phyloP scores from a whole-genome alignment of 1,140 invertebrate species.

The Drosophila sechellia region DNA sequence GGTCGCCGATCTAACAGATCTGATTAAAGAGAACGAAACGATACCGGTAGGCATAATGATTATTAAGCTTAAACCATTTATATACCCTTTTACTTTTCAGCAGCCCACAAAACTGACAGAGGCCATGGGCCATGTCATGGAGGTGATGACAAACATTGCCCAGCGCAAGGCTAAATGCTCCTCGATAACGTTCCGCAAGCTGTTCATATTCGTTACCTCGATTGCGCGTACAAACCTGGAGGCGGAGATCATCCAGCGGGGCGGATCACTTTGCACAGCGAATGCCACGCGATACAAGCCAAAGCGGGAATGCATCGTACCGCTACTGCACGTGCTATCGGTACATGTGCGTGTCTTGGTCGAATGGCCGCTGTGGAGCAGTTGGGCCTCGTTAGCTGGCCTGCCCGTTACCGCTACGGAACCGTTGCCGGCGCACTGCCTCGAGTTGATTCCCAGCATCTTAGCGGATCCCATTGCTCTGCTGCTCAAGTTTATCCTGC shows the following conservation, averaged over 20 bases:
- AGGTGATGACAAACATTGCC: slow-evolving; percentile 94
- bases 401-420: slow-evolving; percentile 75
- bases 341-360: slow-evolving; percentile 91
- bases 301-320: slow-evolving; percentile 95
- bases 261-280: slow-evolving; percentile 89
- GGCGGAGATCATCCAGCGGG: slow-evolving; percentile 94
- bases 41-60: slow-evolving; percentile 86
- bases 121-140: slow-evolving; percentile 95
- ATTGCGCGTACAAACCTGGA: slow-evolving; percentile 97
- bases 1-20: slow-evolving; percentile 87
- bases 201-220: slow-evolving; percentile 95
- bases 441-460: slow-evolving; percentile 85
- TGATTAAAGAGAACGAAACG: slow-evolving; percentile 89
- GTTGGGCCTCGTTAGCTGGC: slow-evolving; percentile 88
- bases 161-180: slow-evolving; percentile 79
- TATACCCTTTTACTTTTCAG: slow-evolving; percentile 30
- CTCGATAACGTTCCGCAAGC: slow-evolving; percentile 89
- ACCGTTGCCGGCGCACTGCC: slow-evolving; percentile 77
- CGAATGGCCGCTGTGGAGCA: slow-evolving; percentile 88
- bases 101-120: slow-evolving; percentile 89
- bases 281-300: slow-evolving; percentile 88
- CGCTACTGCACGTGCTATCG: slow-evolving; percentile 94
- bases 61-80: neutral
- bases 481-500: slow-evolving; percentile 93
- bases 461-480: slow-evolving; percentile 93